Evolutionary conservation across 2,113 vertebrate genomes (phyloP).

Genomic region (Vombatus ursinus): DNA sequence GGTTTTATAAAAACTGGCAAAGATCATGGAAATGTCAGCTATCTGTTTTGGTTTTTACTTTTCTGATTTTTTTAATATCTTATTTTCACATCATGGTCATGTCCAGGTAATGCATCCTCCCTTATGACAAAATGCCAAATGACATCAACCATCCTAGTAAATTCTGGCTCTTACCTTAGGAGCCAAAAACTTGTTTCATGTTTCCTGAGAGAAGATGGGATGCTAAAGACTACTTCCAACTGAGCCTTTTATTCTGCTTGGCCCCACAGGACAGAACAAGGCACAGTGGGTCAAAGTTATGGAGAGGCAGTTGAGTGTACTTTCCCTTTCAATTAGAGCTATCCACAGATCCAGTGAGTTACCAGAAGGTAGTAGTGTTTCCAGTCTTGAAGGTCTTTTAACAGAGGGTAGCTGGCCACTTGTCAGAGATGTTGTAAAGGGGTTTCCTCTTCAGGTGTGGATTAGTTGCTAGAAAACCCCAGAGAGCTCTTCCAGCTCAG

Average conservation of each 20-base stretch:
- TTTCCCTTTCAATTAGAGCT: not conserved
- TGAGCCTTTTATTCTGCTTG: not conserved
- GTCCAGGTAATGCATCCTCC: not conserved
- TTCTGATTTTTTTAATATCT: not conserved
- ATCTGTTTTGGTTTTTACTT: not conserved
- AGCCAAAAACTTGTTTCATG: not conserved
- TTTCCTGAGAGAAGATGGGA: not conserved
- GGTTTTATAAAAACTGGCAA: too few relatives aligned
- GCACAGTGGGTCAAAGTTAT: not conserved
- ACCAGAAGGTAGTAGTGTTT: not conserved
- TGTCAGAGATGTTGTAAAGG: not conserved
- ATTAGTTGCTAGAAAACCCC: not conserved
- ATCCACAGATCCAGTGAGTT: not conserved
- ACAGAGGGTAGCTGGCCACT: not conserved
- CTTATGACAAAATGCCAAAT: not conserved
- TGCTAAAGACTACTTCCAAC: not conserved
- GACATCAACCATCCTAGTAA: not conserved
- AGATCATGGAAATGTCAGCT: not conserved
- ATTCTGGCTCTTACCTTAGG: not conserved
- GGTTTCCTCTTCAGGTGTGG: not conserved
- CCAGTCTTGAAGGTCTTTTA: not conserved
- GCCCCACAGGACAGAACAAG: not conserved
- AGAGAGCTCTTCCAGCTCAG: not conserved
- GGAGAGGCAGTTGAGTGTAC: too few relatives aligned
- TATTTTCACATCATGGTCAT: not conserved